These are phyloP conservation scores for Carterocephalus palaemon DNA, from an alignment of 2,888 invertebrate species.

Conservation along the genomic window DNA sequence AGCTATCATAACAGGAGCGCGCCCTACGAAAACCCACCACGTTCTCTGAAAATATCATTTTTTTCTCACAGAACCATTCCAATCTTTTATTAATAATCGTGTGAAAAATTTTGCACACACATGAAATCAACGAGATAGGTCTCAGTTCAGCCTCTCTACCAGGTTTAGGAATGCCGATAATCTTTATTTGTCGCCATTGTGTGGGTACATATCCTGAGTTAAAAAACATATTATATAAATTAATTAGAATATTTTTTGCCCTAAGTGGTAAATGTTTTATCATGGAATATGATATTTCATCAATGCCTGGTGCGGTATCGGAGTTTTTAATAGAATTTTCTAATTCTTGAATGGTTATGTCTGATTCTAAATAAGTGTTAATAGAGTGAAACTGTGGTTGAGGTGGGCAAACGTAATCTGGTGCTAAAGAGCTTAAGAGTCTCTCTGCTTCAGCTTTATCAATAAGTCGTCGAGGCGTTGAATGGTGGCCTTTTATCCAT, in stretches of 20 bases:
- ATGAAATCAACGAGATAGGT: slow-evolving; percentile 28
- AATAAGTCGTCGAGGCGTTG: not conserved
- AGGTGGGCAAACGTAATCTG: slow-evolving; percentile 23
- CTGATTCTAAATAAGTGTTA: slow-evolving; percentile 10
- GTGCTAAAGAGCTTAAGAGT: slow-evolving; percentile 22
- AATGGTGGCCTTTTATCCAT: slow-evolving; percentile 26
- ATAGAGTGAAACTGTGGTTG: slow-evolving; percentile 12
- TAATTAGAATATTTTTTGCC: slow-evolving; percentile 22
- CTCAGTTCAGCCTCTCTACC: slow-evolving; percentile 5
- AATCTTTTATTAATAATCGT: slow-evolving; percentile 27
- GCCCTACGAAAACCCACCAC: slow-evolving; percentile 27
- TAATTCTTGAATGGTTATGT: slow-evolving; percentile 22
- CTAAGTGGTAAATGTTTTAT: slow-evolving; percentile 19
- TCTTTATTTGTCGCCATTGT: slow-evolving; percentile 21
- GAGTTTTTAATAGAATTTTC: slow-evolving; percentile 22
- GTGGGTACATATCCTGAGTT: slow-evolving; percentile 11
- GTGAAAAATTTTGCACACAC: slow-evolving; percentile 32
- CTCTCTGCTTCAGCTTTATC: slow-evolving; percentile 17
- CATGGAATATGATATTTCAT: slow-evolving; percentile 28
- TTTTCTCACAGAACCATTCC: slow-evolving; percentile 31
- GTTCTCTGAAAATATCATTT: slow-evolving; percentile 14
- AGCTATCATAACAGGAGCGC: slow-evolving; percentile 27
- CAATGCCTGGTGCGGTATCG: slow-evolving; percentile 25
- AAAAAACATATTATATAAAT: slow-evolving; percentile 21
- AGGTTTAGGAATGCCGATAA: slow-evolving; percentile 22